These are phyloP conservation scores for Cerastis rubricosa DNA, from an alignment of 2,888 invertebrate species.

Conservation along the genomic window DNA sequence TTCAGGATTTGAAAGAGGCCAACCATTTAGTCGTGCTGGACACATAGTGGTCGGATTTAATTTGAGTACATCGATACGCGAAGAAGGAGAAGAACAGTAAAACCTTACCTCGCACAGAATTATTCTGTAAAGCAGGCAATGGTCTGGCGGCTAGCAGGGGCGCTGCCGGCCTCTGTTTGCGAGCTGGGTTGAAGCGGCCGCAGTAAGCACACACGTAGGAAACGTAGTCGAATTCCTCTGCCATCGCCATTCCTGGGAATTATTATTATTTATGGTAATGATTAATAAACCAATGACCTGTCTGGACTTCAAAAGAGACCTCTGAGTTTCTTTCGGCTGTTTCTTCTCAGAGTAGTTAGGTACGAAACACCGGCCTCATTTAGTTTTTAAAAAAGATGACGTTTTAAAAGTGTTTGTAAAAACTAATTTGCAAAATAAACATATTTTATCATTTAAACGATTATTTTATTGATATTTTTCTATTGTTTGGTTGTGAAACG, in stretches of 20 bases:
- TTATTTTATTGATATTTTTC: too few relatives aligned
- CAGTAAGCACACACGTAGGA: conserved; percentile 98
- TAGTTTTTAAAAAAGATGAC: too few relatives aligned
- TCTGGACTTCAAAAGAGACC: too few relatives aligned
- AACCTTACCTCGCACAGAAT: conserved; percentile 56
- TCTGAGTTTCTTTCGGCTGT: too few relatives aligned
- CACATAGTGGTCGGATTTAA: neutral
- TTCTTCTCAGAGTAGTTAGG: too few relatives aligned
- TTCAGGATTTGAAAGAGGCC: neutral
- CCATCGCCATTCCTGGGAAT: conserved; percentile 92
- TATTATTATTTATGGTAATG: neutral
- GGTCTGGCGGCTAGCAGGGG: conserved; percentile 87
- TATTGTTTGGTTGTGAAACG: too few relatives aligned
- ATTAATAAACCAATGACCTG: neutral
- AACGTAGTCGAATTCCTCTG: conserved; percentile 93
- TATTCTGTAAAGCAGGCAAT: conserved; percentile 56
- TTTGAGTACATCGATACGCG: neutral
- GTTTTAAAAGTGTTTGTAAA: too few relatives aligned
- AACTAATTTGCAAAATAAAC: too few relatives aligned
- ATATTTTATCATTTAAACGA: too few relatives aligned
- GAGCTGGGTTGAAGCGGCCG: conserved; percentile 95
- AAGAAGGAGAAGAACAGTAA: neutral
- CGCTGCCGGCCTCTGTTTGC: conserved; percentile 95
- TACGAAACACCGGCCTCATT: too few relatives aligned
- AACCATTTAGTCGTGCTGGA: neutral